These are phyloP conservation scores for Clarias laeviceps DNA, from an alignment of 2,797 vertebrate genomes.

Conservation along the genomic window DNA sequence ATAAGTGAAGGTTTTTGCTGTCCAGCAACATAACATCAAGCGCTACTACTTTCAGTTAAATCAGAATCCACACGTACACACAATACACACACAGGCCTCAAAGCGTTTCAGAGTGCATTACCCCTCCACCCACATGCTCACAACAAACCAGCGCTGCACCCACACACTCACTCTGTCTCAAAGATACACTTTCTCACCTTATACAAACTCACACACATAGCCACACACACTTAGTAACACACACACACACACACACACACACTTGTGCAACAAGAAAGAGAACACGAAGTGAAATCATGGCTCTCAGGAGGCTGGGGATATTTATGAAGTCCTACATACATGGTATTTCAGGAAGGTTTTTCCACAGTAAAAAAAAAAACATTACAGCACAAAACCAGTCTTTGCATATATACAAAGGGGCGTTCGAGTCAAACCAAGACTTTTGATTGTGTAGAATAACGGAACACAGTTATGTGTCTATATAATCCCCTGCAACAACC, in stretches of 20 bases:
- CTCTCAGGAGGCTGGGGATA: constrained; percentile 31
- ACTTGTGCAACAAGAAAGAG: constrained; percentile 35
- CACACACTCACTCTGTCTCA: constrained; percentile 50
- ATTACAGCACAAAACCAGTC: constrained; percentile 6
- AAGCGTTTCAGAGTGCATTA: constrained; percentile 51
- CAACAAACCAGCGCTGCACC: constrained; percentile 52
- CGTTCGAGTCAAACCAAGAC: too few species aligned
- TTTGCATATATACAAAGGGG: not conserved
- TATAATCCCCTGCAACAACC: too few species aligned
- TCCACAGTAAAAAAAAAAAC: not conserved
- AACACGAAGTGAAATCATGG: constrained; percentile 32
- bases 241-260: not conserved
- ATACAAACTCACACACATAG: constrained; percentile 2
- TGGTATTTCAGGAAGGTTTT: constrained; percentile 11
- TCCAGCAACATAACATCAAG: constrained; percentile 9
- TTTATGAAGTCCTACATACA: constrained; percentile 46
- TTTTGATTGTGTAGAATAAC: too few species aligned
- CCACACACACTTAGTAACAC: not conserved
- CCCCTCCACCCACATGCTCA: constrained; percentile 48
- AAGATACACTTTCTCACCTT: constrained; percentile 50
- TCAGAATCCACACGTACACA: constrained; percentile 17
- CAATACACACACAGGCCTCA: constrained; percentile 38
- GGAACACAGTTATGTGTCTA: too few species aligned
- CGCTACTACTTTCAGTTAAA: constrained; percentile 27
- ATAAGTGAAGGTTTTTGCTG: constrained; percentile 26